Conservation (phyloP, 2,888 invertebrate species). For the Bibio marci region DNA sequence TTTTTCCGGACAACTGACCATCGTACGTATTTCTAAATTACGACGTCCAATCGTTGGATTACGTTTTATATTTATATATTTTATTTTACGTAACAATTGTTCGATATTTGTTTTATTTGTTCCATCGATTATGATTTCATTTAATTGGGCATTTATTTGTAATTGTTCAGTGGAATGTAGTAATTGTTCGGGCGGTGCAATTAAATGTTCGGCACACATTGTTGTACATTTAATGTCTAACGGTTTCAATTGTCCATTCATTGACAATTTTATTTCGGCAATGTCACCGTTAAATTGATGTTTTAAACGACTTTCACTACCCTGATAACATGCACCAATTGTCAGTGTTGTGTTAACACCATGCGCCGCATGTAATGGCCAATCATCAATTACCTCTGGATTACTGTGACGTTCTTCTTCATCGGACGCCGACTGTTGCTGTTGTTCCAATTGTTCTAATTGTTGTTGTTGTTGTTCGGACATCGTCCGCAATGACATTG, state of each 20-base stretch:
- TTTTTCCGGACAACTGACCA: slow-evolving; percentile 25
- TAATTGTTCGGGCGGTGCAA: slow-evolving; percentile 46
- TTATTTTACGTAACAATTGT: slow-evolving; percentile 65
- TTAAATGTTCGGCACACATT: slow-evolving; percentile 25
- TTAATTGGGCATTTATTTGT: slow-evolving; percentile 39
- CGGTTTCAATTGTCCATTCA: slow-evolving; percentile 16
- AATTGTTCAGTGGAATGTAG: slow-evolving; percentile 65
- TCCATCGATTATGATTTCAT: slow-evolving; percentile 82
- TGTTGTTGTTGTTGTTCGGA: no score
- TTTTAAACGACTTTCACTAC: slow-evolving; percentile 77
- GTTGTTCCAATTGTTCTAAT: neutral
- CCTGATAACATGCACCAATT: slow-evolving; percentile 97
- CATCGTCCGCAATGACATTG: no score
- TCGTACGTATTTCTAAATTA: slow-evolving; percentile 35
- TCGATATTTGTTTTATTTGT: slow-evolving; percentile 83
- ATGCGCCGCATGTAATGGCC: slow-evolving; percentile 93
- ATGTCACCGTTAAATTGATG: slow-evolving; percentile 40
- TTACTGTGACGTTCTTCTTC: slow-evolving; percentile 44
- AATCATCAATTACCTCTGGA: slow-evolving; percentile 96
- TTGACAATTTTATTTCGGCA: slow-evolving; percentile 24
- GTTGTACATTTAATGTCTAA: slow-evolving; percentile 26
- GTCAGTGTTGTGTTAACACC: slow-evolving; percentile 85
- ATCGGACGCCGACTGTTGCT: no score
- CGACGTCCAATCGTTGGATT: slow-evolving; percentile 92
- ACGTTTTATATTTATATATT: slow-evolving; percentile 80